A percentile compares a stretch with the other conserved stretches of the same genome.
Conservation (phyloP, 1,140 invertebrate species). For the Meloidogyne hapla region DNA sequence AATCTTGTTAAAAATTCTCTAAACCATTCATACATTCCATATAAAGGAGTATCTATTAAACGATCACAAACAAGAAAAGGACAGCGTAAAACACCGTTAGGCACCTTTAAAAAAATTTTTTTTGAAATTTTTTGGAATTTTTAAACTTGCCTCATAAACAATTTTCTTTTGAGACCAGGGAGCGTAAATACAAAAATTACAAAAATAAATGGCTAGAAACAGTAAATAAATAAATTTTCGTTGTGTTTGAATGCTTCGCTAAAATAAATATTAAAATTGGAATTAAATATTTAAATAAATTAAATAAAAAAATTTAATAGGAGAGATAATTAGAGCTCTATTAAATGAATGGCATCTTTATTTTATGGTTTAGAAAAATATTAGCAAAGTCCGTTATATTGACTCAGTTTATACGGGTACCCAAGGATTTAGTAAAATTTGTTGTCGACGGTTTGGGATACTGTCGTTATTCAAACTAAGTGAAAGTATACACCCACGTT, state of each 20-base stretch:
- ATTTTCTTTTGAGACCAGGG: conserved; percentile 62
- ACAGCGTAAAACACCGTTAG: conserved; percentile 46
- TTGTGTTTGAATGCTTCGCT: conserved; percentile 25
- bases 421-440: too few species aligned
- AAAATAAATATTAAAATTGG: too few species aligned
- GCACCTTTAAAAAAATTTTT: conserved; percentile 28
- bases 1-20: conserved; percentile 61
- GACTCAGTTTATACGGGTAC: too few species aligned
- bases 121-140: neutral
- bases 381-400: too few species aligned
- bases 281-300: too few species aligned
- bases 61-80: conserved; percentile 55
- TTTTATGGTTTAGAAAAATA: too few species aligned
- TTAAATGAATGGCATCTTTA: too few species aligned
- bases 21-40: conserved; percentile 56
- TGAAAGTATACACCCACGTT: too few species aligned
- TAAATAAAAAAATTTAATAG: too few species aligned
- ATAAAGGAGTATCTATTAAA: conserved; percentile 51
- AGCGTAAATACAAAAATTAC: conserved; percentile 61
- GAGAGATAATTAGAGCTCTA: too few species aligned
- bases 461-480: too few species aligned
- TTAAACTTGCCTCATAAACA: conserved; percentile 47
- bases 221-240: conserved; percentile 39
- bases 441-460: too few species aligned
- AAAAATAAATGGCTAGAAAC: conserved; percentile 56